Evolutionary conservation across 2,797 vertebrate species (phyloP).

Genomic region (Nyctalus aviator): DNA sequence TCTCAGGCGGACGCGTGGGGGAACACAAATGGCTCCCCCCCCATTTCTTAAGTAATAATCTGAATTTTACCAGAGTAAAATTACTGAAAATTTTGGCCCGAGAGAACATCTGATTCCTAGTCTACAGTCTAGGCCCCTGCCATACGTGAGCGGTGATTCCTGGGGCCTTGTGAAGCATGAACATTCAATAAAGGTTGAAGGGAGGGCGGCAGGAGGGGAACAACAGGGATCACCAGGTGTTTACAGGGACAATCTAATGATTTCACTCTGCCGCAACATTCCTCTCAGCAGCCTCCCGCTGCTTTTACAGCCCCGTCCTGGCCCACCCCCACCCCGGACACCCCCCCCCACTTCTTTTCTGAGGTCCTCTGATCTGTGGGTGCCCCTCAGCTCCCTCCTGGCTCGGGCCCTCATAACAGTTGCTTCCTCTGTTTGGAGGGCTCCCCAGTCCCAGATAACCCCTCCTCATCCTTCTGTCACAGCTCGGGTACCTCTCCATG

Average conservation of each 20-base stretch:
- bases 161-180: too few relatives aligned
- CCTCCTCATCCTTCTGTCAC: neutral
- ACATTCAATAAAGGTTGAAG: neutral
- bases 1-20: neutral
- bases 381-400: accelerated
- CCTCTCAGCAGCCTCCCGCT: accelerated
- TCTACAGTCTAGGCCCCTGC: neutral
- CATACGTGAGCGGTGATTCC: neutral
- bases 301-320: neutral
- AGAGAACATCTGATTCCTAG: neutral
- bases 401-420: neutral
- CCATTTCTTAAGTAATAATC: constrained; percentile 11
- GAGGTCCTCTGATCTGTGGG: neutral
- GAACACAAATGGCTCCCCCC: neutral
- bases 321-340: neutral
- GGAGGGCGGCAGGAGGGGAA: neutral
- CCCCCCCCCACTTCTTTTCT: accelerated
- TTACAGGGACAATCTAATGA: neutral
- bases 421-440: neutral
- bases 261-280: neutral
- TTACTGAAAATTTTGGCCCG: neutral
- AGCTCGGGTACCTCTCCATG: accelerated
- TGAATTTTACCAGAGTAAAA: neutral
- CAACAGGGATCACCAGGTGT: neutral
- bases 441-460: neutral